phyloP scores from a whole-genome alignment of 92 coral and sea anemone genomes.

The Meandrina meandrites region DNA sequence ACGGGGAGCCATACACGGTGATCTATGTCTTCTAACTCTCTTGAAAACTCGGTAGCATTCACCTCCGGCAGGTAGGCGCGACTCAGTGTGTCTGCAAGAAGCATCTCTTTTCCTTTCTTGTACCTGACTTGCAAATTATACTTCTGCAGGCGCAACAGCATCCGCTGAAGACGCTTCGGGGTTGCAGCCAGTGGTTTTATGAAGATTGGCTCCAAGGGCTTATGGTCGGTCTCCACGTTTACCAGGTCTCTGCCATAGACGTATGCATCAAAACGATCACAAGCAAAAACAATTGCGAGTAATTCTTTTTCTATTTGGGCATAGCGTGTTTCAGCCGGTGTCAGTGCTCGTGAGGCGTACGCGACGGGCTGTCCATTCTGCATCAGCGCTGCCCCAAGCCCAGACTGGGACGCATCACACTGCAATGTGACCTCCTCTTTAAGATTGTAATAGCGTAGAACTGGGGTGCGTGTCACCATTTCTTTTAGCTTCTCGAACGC shows the following conservation, averaged over 20 bases:
- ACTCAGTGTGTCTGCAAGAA: too few species aligned
- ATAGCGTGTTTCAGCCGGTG: slow-evolving; percentile 48
- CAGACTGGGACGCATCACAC: slow-evolving; percentile 62
- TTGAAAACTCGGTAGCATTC: too few species aligned
- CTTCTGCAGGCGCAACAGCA: too few species aligned
- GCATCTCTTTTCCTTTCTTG: too few species aligned
- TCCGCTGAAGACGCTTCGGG: slow-evolving; percentile 62
- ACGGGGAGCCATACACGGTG: slow-evolving; percentile 30
- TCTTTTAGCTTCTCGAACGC: slow-evolving; percentile 65
- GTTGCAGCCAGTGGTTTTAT: slow-evolving; percentile 47
- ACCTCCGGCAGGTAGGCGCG: too few species aligned
- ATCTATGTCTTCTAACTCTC: slow-evolving; percentile 33
- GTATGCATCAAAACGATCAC: slow-evolving; percentile 52
- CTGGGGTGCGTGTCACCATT: slow-evolving; percentile 50
- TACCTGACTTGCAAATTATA: too few species aligned
- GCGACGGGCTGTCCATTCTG: slow-evolving; percentile 59
- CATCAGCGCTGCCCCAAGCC: slow-evolving; percentile 58
- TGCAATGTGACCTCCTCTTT: slow-evolving; percentile 57
- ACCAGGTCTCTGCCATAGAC: slow-evolving; percentile 46
- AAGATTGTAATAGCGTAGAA: slow-evolving; percentile 43
- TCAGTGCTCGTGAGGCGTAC: slow-evolving; percentile 58
- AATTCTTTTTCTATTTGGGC: slow-evolving; percentile 67
- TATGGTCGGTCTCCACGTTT: slow-evolving; percentile 48
- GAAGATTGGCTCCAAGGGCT: slow-evolving; percentile 66
- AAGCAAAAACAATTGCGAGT: slow-evolving; percentile 49